Percentiles rank a stretch among this genome's conserved stretches.
These are phyloP conservation scores for Chrysotoxum bicinctum DNA, from an alignment of 2,888 invertebrate species.

Conservation along the genomic window DNA sequence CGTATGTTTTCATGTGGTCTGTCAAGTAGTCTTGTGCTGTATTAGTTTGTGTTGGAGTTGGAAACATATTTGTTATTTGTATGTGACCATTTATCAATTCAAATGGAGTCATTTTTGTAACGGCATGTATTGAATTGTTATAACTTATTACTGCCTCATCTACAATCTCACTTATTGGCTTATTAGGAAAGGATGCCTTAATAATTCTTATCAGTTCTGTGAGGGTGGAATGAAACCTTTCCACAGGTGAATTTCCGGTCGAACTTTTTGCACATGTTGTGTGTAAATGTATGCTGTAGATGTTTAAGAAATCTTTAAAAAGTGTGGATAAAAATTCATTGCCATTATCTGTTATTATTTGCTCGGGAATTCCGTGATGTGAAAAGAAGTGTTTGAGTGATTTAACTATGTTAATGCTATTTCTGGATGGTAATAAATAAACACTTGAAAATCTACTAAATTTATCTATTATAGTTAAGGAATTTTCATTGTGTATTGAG, in stretches of 20 bases:
- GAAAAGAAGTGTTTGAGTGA: slow-evolving; percentile 30
- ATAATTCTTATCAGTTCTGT: slow-evolving; percentile 22
- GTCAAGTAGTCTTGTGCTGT: slow-evolving; percentile 4
- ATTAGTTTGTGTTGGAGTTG: slow-evolving; percentile 13
- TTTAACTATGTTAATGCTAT: slow-evolving; percentile 57
- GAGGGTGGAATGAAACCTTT: slow-evolving; percentile 36
- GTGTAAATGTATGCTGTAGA: slow-evolving; percentile 28
- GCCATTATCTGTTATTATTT: slow-evolving; percentile 68
- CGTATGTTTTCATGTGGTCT: slow-evolving; percentile 9
- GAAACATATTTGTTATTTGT: slow-evolving; percentile 29
- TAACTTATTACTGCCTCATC: slow-evolving; percentile 53
- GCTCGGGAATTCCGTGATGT: slow-evolving; percentile 53
- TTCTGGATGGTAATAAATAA: slow-evolving; percentile 57
- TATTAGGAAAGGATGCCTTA: neutral
- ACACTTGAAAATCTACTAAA: slow-evolving; percentile 67
- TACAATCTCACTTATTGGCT: slow-evolving; percentile 34
- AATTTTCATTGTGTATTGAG: slow-evolving; percentile 15
- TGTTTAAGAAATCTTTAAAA: slow-evolving; percentile 59
- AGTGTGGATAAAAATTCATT: slow-evolving; percentile 56
- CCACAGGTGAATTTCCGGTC: slow-evolving; percentile 34
- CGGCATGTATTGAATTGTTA: slow-evolving; percentile 46
- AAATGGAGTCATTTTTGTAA: slow-evolving; percentile 60
- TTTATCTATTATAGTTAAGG: slow-evolving; percentile 65
- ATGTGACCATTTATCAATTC: slow-evolving; percentile 68
- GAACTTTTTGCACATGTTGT: slow-evolving; percentile 30